These are phyloP conservation scores for Microcebus tavaratra DNA, from an alignment of 2,113 vertebrate genomes.

Conservation along the genomic window DNA sequence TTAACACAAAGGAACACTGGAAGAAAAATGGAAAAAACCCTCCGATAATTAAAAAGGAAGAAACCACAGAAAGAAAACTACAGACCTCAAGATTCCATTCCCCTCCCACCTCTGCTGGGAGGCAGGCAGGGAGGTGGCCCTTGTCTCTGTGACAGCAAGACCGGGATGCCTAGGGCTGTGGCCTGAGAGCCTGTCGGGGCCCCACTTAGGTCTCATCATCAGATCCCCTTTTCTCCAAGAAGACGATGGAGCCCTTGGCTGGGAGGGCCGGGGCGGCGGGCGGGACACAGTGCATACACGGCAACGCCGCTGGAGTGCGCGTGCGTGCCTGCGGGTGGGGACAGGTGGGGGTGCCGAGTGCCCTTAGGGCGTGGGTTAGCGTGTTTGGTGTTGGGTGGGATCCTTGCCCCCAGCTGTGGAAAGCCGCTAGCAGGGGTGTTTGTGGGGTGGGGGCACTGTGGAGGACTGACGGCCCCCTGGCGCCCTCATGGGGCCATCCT, in stretches of 20 bases:
- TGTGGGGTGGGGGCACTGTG: fast-evolving
- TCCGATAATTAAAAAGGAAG: background rate
- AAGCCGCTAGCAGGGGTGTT: background rate
- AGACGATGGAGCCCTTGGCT: background rate
- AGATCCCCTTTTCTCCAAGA: background rate
- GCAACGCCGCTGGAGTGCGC: background rate
- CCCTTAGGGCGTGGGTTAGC: background rate
- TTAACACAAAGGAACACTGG: conserved; percentile 50
- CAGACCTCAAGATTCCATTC: conserved; percentile 4
- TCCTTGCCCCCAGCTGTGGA: background rate
- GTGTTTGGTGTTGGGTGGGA: background rate
- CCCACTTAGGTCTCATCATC: background rate
- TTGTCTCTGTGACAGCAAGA: background rate
- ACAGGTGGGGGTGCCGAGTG: background rate
- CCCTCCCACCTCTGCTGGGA: background rate
- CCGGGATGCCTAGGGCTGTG: background rate
- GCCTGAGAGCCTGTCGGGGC: background rate
- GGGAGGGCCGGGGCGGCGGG: background rate
- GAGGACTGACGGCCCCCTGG: background rate
- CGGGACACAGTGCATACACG: background rate
- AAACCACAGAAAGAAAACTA: background rate
- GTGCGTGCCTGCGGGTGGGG: background rate
- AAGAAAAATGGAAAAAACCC: background rate
- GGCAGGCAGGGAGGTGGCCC: background rate
- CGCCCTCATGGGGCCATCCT: fast-evolving